Evolutionary conservation across 1,140 invertebrate genomes (phyloP), one percentile per base, ranked within the genome.

Genomic region (Laupala kohalensis): DNA sequence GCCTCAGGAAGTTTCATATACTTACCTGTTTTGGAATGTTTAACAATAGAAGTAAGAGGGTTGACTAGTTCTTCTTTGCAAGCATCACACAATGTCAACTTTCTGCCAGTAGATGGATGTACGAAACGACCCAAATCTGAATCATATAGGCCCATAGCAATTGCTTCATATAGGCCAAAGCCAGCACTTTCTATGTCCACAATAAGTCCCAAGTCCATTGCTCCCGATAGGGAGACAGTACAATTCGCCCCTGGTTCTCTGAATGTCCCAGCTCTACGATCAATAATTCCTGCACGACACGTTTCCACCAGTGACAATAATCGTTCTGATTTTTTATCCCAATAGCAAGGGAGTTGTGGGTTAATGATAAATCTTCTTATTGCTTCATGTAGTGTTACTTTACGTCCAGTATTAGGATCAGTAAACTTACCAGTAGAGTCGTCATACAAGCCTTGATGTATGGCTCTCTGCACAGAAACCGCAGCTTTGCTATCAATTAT

Each of bases 371-470:
- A 91, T 67, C 88, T 86, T 30, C 92, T 83, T 78, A 95, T 92
- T 5, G 92, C 88, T 81, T 96, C 93, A 75, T 93, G 89, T 13
- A 97, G 79, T 23, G 92, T 93, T 6, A 94, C 88, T 76, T 89
- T 86, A 71, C 89, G 85, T 25, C 88, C 89, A 2, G 88, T 90
- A 29, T 84, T 85, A 13, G 91, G 89, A 82, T 96, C 92, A 25
- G 86, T 85, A 25, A 97, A 86, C 82, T 92, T 91, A n/a, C 93
- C 92, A 1, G 86, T 88, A 69, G 84, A 82, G 69, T 92, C 90
- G 75, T 92, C 89, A 77, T 95, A 95, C 0, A 94, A 80, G 3
- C 93, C 93, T 81, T 94, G 90, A 79, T 94, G 92, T 66, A 96
- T 88, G 1, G 92, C 91, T 79, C 90, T 84, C 78, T 95, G 94